Conservation (phyloP, 2,888 invertebrate genomes). For the Petrolisthes cinctipes region DNA sequence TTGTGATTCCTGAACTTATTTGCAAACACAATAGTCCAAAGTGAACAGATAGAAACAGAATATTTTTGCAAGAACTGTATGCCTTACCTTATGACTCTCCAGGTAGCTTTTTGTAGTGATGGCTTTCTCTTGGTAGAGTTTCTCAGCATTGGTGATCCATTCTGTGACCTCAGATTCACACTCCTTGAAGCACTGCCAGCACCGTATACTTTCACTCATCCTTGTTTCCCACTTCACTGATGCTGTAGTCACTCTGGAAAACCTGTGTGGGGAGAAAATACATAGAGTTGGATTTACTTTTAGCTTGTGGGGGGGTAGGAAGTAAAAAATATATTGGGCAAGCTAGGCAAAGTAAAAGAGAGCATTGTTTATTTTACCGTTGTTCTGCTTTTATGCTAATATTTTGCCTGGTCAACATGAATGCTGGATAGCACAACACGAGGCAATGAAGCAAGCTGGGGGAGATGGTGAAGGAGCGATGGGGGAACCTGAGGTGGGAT, state of each 20-base stretch:
- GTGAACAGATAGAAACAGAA: too few relatives aligned
- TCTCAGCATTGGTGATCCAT: conserved; percentile 89
- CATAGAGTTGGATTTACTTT: background rate
- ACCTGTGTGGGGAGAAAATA: conserved; percentile 20
- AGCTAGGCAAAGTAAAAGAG: background rate
- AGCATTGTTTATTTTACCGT: background rate
- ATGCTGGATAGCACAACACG: too few relatives aligned
- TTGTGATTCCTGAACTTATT: too few relatives aligned
- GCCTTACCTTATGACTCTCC: conserved; percentile 79
- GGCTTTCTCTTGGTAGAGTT: conserved; percentile 82
- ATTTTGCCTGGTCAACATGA: too few relatives aligned
- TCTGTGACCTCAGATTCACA: conserved; percentile 84
- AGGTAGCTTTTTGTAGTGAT: conserved; percentile 83
- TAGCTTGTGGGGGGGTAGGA: background rate
- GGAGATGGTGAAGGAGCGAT: too few relatives aligned
- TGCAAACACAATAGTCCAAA: too few relatives aligned
- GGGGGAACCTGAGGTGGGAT: too few relatives aligned
- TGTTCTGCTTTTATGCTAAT: too few relatives aligned
- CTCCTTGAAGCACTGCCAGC: conserved; percentile 87
- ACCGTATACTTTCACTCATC: conserved; percentile 82
- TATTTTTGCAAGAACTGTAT: too few relatives aligned
- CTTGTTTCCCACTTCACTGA: conserved; percentile 68
- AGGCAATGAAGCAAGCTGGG: too few relatives aligned
- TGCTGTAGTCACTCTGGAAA: conserved; percentile 47
- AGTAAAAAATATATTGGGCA: background rate